Percentiles rank a stretch among this genome's conserved stretches.
Conservation (phyloP, 2,113 vertebrate species). For the Equus quagga region DNA sequence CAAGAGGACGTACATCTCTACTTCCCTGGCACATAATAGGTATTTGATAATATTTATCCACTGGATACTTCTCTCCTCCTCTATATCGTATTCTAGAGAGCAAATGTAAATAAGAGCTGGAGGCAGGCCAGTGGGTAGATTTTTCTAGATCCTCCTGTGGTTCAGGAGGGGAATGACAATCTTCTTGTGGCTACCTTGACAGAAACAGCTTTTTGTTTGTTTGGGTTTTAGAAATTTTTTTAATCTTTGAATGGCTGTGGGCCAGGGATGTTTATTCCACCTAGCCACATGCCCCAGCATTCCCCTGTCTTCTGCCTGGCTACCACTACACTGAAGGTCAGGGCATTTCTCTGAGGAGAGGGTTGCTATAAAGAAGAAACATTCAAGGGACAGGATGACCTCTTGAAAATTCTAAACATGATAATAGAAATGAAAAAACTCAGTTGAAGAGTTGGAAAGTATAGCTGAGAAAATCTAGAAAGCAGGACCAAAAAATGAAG, state of each 20-base stretch:
- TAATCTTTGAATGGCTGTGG: not conserved
- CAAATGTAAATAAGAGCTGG: not conserved
- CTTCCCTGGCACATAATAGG: not conserved
- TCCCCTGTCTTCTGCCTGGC: not conserved
- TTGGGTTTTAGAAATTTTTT: not conserved
- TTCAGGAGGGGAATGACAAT: too few relatives aligned
- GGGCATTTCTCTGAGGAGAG: not conserved
- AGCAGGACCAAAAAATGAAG: not conserved
- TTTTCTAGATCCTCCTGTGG: not conserved
- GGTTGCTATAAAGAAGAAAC: not conserved
- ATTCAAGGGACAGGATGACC: not conserved
- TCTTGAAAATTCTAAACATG: not conserved
- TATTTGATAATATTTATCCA: too few relatives aligned
- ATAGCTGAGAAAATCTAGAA: not conserved
- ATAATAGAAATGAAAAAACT: not conserved
- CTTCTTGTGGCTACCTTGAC: not conserved
- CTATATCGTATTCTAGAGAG: not conserved
- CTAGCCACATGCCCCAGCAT: not conserved
- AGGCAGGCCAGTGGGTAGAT: not conserved
- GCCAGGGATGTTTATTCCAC: not conserved
- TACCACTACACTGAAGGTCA: not conserved
- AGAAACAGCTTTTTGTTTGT: not conserved
- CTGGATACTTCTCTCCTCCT: too few relatives aligned
- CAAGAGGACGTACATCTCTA: not conserved
- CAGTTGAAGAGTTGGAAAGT: not conserved